phyloP scores from a whole-genome alignment of 1,140 invertebrate species.

The Trichomalopsis sarcophagae region DNA sequence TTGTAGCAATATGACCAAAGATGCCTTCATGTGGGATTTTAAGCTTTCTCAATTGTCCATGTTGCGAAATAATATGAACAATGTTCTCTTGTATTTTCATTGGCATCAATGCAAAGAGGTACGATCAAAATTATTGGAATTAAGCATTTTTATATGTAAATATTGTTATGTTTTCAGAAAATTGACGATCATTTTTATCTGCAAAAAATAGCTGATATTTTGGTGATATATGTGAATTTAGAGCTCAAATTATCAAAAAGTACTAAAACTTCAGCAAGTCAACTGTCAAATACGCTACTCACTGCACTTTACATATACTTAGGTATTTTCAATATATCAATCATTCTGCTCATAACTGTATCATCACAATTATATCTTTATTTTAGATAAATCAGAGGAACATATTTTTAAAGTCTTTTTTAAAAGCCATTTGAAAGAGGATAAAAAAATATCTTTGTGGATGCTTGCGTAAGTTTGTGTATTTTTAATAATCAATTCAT shows the following conservation, averaged over 20 bases:
- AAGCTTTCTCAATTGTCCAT: slow-evolving; percentile 49
- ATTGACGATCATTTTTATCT: slow-evolving; percentile 60
- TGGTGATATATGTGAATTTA: slow-evolving; percentile 66
- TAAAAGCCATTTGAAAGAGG: slow-evolving; percentile 60
- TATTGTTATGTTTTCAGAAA: slow-evolving; percentile 56
- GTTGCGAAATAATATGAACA: slow-evolving; percentile 63
- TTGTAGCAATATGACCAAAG: slow-evolving; percentile 64
- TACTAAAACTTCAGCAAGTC: slow-evolving; percentile 53
- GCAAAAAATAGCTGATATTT: slow-evolving; percentile 66
- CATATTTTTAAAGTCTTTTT: slow-evolving; percentile 68
- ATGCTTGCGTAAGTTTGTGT: slow-evolving; percentile 63
- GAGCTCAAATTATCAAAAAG: slow-evolving; percentile 59
- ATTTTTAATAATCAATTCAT: slow-evolving; percentile 1
- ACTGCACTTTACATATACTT: slow-evolving; percentile 67
- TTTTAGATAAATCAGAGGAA: slow-evolving; percentile 66
- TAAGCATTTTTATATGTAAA: too few species aligned
- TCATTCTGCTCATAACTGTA: too few species aligned
- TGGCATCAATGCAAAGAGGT: slow-evolving; percentile 67
- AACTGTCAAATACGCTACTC: slow-evolving; percentile 60
- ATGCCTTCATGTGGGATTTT: slow-evolving; percentile 49
- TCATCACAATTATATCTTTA: background rate
- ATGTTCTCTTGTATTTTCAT: slow-evolving; percentile 65
- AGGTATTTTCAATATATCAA: slow-evolving; percentile 57
- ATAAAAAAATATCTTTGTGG: slow-evolving; percentile 60
- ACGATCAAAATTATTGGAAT: slow-evolving; percentile 23